Conservation (phyloP, 2,797 vertebrate genomes). For the Amphiprion clarkii region DNA sequence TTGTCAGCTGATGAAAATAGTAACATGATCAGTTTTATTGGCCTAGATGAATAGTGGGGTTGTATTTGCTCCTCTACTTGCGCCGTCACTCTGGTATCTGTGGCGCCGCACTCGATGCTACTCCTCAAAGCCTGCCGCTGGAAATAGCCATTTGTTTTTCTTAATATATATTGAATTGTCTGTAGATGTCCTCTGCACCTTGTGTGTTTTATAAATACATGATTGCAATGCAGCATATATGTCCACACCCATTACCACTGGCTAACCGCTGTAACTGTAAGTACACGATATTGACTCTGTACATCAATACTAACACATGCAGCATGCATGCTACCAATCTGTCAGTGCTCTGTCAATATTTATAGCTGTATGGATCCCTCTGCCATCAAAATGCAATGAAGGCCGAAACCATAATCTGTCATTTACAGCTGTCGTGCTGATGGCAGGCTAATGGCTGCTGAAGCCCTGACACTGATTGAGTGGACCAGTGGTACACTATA, state of each 20-base stretch:
- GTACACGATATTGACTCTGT: constrained; percentile 29
- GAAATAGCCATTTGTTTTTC: constrained; percentile 1
- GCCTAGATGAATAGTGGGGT: too few species aligned
- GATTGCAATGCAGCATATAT: background rate
- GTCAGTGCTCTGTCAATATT: constrained; percentile 60
- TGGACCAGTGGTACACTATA: constrained; percentile 10
- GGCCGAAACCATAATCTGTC: constrained; percentile 47
- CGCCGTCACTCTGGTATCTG: too few species aligned
- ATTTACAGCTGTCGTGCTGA: constrained; percentile 27
- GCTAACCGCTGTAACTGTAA: constrained; percentile 9
- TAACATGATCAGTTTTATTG: too few species aligned
- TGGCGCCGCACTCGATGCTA: background rate
- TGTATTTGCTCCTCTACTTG: too few species aligned
- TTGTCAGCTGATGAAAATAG: too few species aligned
- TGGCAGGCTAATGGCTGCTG: constrained; percentile 46
- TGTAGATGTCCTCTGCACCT: background rate
- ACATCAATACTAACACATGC: constrained; percentile 44
- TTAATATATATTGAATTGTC: background rate
- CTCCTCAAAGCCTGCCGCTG: background rate
- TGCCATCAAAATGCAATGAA: constrained; percentile 43
- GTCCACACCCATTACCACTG: background rate
- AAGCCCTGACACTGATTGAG: constrained; percentile 39
- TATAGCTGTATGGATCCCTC: constrained; percentile 28
- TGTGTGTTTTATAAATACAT: constrained; percentile 2
- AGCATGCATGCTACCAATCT: constrained; percentile 37